Base-by-base conservation (phyloP, 2,797 vertebrate genomes). In the Cryptoblepharus egeriae region DNA sequence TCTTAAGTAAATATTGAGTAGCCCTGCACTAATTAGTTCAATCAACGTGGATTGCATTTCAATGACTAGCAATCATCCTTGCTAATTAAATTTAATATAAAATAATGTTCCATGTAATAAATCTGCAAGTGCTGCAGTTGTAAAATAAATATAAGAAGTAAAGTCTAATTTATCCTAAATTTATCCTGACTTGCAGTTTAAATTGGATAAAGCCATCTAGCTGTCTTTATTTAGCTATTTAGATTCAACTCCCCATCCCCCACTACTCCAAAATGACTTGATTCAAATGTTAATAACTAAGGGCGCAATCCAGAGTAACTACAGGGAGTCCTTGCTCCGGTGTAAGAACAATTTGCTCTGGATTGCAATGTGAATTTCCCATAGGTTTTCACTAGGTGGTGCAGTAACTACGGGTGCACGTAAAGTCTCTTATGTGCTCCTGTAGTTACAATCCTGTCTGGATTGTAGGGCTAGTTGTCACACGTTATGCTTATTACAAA, bases 1-100 rank as follows among this genome's bases (percentile, higher is more conserved):
- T 96, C 95, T 95, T 94, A 94, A 95, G 94, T 96, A 96, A 96
- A 96, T 96, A 96, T 95, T 96, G 95, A 96, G 95, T 96, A 96
- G 95, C 95, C 95, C 90, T 91, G 92, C 91, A 92, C 93, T 96
- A 96, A 96, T 96, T 96, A 95, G 95, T 96, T 95, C 94, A 93
- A 94, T 96, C 94, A 96, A 94, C 58, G 89, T 93, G 92, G 88
- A 95, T 89, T 92, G 92, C 93, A 92, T 96, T 96, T 95, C 93
- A 93, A 94, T 90, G 83, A 93, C 87, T 90, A 83, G 86, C 93
- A 93, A 94, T 94, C 93, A 88, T 92, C 93, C 82, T 42, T 93
- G 93, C 90, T 94, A 96, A 96, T 95, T 95, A 92, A 92, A 94
- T 93, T 86, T 93, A 91, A 85, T 93, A 93, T 92, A 93, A 95